Base-by-base conservation (phyloP, 2,888 invertebrate species). In the Ellobium chinense region DNA sequence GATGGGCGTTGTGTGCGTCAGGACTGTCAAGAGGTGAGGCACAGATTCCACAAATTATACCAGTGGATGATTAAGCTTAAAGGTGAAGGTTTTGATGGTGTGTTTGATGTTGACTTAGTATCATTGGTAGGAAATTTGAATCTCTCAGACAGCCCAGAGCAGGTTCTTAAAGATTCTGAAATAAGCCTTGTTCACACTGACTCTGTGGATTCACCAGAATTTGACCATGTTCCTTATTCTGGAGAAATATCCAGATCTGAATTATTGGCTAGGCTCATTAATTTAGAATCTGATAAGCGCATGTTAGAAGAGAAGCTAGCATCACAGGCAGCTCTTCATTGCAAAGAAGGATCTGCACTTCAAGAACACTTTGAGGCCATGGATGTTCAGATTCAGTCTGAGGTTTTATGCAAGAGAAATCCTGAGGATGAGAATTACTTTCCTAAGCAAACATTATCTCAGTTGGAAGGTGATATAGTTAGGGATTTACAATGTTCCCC, bases 1-100 rank as follows among this genome's bases (percentile, higher is more conserved):
- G 82, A 81, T 46, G 83, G 83, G 14, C 82, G 81, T 9, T 85
- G 85, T 63, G 62, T 70, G 62, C 78, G 83, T 4, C 81, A 81
- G 60, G 85, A 85, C 65, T 85, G 85, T 69, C 81, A 73, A 66
- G 83, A 85, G 83, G 80, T 85, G 83, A 85, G 82, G 73, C 78
- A 74, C 54, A 80, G 63, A 54, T 83, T 82, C 79, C 69, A 82
- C 72, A 81, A 69, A 76, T 66, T 85, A 46, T 81, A 63, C 77
- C 81, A 78, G 74, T 83, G 81, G 81, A 62, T 83, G 56, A 56
- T 80, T 62, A 62, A 68, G 5, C 29, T 36, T 66, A 56, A 24
- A 39, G 73, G 66, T 66, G 80, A 80, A 36, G 66, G 66, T 58
- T 60, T 68, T 68, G 56, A 56, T 72, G 72, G 56, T 72, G 56